Evolutionary conservation across 1,140 invertebrate genomes (phyloP).

Genomic region (Cherax destructor): DNA sequence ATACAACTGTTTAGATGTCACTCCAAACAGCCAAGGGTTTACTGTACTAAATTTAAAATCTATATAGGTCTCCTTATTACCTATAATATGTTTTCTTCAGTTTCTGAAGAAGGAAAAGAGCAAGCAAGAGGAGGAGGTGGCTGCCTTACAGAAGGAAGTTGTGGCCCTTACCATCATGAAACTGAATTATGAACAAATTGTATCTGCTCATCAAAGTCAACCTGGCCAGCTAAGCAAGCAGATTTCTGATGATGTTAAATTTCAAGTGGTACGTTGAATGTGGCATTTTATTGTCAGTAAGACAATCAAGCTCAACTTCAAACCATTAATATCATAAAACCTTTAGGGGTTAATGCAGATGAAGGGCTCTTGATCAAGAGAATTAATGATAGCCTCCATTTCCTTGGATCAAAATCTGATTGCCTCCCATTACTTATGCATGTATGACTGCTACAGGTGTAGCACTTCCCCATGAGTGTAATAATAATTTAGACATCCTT

Average conservation of each 20-base stretch:
- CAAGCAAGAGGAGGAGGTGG: constrained; percentile 94
- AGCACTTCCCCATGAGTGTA: too few relatives aligned
- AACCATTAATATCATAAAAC: too few relatives aligned
- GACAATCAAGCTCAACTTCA: constrained; percentile 71
- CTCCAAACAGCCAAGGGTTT: too few relatives aligned
- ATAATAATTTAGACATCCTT: too few relatives aligned
- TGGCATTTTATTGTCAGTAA: constrained; percentile 57
- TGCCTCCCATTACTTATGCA: too few relatives aligned
- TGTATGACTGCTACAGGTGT: neutral
- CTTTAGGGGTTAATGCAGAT: too few relatives aligned
- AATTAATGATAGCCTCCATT: too few relatives aligned
- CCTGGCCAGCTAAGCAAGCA: constrained; percentile 89
- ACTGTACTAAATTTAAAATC: too few relatives aligned
- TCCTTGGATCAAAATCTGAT: too few relatives aligned
- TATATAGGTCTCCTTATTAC: too few relatives aligned
- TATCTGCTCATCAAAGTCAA: constrained; percentile 90
- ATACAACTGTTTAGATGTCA: too few relatives aligned
- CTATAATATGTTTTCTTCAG: constrained; percentile 75
- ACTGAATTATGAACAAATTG: constrained; percentile 96
- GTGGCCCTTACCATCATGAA: constrained; percentile 94
- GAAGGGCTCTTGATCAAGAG: too few relatives aligned
- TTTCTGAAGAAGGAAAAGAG: constrained; percentile 93
- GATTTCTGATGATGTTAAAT: constrained; percentile 95
- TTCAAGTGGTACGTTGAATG: constrained; percentile 86
- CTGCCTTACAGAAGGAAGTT: constrained; percentile 95